Percentiles rank a stretch among this genome's conserved stretches.
phyloP scores from a whole-genome alignment of 2,888 invertebrate species.

The Agrochola lychnidis region DNA sequence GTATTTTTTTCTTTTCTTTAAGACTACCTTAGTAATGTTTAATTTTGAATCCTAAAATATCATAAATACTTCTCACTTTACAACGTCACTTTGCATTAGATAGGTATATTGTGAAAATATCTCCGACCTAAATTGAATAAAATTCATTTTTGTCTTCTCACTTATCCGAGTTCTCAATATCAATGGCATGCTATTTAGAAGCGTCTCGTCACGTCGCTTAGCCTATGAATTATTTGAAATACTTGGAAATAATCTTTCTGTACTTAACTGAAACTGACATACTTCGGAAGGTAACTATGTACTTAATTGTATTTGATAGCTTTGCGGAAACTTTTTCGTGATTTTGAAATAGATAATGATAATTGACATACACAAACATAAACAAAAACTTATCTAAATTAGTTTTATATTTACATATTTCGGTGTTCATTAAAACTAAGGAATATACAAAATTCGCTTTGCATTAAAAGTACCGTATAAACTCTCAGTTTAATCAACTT shows the following conservation, averaged over 20 bases:
- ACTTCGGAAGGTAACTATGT: too few relatives aligned
- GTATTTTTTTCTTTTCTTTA: background rate
- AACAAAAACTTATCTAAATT: too few relatives aligned
- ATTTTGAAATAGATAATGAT: background rate
- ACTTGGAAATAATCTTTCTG: background rate
- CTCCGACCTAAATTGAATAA: background rate
- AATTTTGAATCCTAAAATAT: background rate
- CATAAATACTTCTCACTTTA: background rate
- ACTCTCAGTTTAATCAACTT: slow-evolving; percentile 19
- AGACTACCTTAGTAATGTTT: background rate
- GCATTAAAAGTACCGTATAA: background rate
- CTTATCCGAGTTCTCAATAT: background rate
- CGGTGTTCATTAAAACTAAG: background rate
- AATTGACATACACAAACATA: background rate
- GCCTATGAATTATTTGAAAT: background rate
- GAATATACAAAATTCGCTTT: background rate
- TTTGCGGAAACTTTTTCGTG: background rate
- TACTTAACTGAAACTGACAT: background rate
- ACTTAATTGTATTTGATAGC: background rate
- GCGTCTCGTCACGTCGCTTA: background rate
- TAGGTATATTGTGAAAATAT: too few relatives aligned
- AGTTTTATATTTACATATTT: too few relatives aligned
- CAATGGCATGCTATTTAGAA: background rate
- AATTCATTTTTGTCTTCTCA: background rate
- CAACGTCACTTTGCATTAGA: slow-evolving; percentile 4